Conservation (phyloP, 2,797 vertebrate genomes). For the Amazonetta brasiliensis region DNA sequence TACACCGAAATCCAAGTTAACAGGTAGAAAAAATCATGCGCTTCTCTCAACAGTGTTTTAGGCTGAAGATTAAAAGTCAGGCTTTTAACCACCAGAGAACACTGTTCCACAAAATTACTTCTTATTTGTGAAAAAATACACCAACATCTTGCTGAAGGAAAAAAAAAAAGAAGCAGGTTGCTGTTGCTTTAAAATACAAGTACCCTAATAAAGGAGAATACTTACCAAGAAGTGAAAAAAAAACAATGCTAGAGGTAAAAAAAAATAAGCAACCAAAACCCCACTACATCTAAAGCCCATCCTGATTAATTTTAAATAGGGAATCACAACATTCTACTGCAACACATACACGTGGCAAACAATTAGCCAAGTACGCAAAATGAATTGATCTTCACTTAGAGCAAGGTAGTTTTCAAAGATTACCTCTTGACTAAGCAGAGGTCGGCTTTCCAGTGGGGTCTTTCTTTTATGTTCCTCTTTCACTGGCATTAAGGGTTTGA, state of each 20-base stretch:
- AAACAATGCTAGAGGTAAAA: not conserved
- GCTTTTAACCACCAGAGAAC: not conserved
- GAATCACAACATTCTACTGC: not conserved
- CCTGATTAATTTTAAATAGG: not conserved
- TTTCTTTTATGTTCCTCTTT: slow-evolving; percentile 92
- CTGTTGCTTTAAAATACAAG: not conserved
- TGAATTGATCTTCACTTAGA: not conserved
- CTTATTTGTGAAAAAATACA: not conserved
- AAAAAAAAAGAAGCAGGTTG: not conserved
- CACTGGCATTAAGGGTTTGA: slow-evolving; percentile 95
- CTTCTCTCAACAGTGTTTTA: not conserved
- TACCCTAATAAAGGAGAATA: not conserved
- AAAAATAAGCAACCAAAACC: not conserved
- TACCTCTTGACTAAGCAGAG: slow-evolving; percentile 95
- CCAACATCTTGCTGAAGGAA: not conserved
- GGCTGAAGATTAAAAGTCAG: not conserved
- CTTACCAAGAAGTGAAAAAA: not conserved
- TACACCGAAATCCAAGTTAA: not conserved
- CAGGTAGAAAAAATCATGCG: not conserved
- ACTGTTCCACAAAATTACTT: not conserved
- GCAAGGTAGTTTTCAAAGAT: not conserved
- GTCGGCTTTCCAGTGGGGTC: slow-evolving; percentile 87
- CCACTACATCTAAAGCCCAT: not conserved
- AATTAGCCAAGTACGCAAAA: not conserved
- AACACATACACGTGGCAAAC: not conserved